A percentile compares a stretch with the other conserved stretches of the same genome.
Evolutionary conservation across 2,113 vertebrate genomes (phyloP).

Genomic region (Bujurquina vittata): DNA sequence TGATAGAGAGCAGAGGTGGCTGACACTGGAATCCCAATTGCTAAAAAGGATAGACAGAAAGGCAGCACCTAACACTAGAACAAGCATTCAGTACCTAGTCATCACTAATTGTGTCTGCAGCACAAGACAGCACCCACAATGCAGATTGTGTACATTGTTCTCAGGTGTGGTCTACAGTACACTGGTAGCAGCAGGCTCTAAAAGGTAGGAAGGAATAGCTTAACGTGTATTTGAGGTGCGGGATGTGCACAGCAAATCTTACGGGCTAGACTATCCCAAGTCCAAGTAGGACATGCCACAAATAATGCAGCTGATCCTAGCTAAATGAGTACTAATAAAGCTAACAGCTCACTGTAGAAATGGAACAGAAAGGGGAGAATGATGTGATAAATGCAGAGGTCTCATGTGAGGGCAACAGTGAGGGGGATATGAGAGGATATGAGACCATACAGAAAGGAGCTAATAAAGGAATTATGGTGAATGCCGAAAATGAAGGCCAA

Average conservation of each 20-base stretch:
- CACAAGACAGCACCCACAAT: not conserved
- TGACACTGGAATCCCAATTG: not conserved
- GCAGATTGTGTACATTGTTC: not conserved
- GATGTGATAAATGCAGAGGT: slow-evolving; percentile 4
- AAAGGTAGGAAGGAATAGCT: not conserved
- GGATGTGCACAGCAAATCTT: slow-evolving; percentile 8
- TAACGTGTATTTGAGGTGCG: not conserved
- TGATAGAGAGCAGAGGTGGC: slow-evolving; percentile 27
- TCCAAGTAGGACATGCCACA: slow-evolving; percentile 27
- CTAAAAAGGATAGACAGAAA: slow-evolving; percentile 12
- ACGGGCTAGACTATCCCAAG: not conserved
- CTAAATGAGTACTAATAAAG: slow-evolving; percentile 29
- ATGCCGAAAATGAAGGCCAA: not conserved
- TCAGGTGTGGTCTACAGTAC: not conserved
- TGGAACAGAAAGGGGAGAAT: not conserved
- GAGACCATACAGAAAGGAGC: not conserved
- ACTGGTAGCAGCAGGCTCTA: not conserved
- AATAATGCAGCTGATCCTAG: not conserved
- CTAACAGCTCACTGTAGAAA: slow-evolving; percentile 12
- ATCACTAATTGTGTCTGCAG: slow-evolving; percentile 12
- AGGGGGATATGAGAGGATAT: not conserved
- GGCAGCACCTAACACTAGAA: not conserved
- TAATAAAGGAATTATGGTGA: not conserved
- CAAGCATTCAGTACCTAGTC: slow-evolving; percentile 12
- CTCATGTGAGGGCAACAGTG: not conserved